phyloP scores from a whole-genome alignment of 2,797 vertebrate species.

The Zenarchopterus dispar region DNA sequence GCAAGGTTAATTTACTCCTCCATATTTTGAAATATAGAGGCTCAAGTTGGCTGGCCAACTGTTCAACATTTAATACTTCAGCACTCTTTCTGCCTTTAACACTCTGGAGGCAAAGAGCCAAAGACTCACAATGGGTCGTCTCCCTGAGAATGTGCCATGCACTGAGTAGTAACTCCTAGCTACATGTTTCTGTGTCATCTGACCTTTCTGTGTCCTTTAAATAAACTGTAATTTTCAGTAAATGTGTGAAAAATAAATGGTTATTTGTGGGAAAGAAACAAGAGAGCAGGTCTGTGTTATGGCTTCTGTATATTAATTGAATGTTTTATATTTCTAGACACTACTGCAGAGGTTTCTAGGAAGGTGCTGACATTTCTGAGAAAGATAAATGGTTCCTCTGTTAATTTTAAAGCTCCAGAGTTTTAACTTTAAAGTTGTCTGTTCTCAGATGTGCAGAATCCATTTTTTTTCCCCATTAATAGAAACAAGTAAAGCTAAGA shows the following conservation, averaged over 20 bases:
- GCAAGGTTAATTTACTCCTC: constrained; percentile 85
- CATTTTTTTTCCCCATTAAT: not conserved
- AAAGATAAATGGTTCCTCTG: not conserved
- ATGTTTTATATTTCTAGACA: not conserved
- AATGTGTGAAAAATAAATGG: constrained; percentile 85
- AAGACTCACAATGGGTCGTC: constrained; percentile 89
- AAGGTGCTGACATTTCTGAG: not conserved
- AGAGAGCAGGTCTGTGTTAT: constrained; percentile 64
- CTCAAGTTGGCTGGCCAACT: constrained; percentile 89
- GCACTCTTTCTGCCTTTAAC: constrained; percentile 82
- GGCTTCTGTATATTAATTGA: constrained; percentile 27
- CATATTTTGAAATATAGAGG: constrained; percentile 81
- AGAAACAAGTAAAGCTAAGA: not conserved
- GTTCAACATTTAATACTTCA: constrained; percentile 84
- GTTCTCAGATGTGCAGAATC: not conserved
- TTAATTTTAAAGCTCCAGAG: not conserved
- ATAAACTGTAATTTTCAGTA: constrained; percentile 88
- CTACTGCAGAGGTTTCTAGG: not conserved
- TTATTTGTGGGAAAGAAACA: constrained; percentile 82
- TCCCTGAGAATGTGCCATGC: constrained; percentile 88
- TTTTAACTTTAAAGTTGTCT: not conserved
- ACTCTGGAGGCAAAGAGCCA: constrained; percentile 84
- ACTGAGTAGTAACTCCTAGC: constrained; percentile 87
- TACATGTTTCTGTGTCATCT: constrained; percentile 84
- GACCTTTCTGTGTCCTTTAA: constrained; percentile 87